Percentiles rank a stretch among this genome's conserved stretches.
phyloP scores from a whole-genome alignment of 2,888 invertebrate genomes.

The Gymnosoma rotundatum region DNA sequence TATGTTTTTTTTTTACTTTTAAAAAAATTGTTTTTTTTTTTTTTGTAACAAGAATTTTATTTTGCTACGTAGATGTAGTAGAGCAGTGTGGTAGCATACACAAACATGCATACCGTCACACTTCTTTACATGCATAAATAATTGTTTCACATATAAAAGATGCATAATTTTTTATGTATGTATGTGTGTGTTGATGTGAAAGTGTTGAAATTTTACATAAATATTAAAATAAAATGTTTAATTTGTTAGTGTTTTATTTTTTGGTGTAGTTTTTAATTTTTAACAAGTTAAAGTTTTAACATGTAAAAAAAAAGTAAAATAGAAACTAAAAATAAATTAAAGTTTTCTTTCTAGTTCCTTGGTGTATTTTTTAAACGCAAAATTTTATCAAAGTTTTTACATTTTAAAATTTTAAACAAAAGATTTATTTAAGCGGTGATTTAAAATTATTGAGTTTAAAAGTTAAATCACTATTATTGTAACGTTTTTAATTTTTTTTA shows the following conservation, averaged over 20 bases:
- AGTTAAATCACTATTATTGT: too few species aligned
- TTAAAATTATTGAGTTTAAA: not conserved
- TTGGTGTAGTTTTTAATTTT: constrained; percentile 16
- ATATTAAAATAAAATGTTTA: constrained; percentile 58
- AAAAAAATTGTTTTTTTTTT: too few species aligned
- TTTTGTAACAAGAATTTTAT: constrained; percentile 47
- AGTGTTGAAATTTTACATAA: constrained; percentile 43
- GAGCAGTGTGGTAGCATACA: constrained; percentile 12
- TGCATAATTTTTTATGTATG: constrained; percentile 3
- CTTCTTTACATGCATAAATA: not conserved
- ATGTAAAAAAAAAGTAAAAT: constrained; percentile 44
- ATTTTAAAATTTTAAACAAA: constrained; percentile 36
- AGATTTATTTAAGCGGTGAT: constrained; percentile 45
- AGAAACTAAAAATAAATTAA: constrained; percentile 60
- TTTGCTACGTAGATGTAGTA: constrained; percentile 13
- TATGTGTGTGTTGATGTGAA: constrained; percentile 1
- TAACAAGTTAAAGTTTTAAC: constrained; percentile 61
- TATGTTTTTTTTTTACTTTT: not conserved
- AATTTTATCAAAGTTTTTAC: constrained; percentile 10
- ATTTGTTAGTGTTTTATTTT: constrained; percentile 16
- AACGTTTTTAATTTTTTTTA: too few species aligned
- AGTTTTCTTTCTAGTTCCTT: constrained; percentile 21
- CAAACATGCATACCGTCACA: not conserved
- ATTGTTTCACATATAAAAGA: constrained; percentile 1
- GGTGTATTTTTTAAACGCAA: not conserved